Evolutionary conservation across 2,797 vertebrate species (phyloP).

Genomic region (Gephyroberyx darwinii): DNA sequence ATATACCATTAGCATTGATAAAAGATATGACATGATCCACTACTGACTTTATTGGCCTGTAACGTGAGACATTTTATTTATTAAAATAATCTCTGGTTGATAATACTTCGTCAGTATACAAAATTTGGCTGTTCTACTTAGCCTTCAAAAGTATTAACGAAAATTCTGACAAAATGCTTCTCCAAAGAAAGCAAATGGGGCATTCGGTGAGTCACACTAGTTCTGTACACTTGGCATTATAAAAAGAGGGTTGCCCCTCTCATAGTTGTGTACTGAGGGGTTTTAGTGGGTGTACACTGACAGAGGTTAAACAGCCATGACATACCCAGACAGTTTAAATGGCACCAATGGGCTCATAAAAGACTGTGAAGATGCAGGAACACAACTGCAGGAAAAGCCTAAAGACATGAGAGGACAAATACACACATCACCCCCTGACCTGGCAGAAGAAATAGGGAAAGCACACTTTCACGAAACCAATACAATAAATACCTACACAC

Average conservation of each 20-base stretch:
- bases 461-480: not conserved
- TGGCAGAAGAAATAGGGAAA: conserved; percentile 31
- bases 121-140: conserved; percentile 43
- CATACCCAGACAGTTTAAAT: conserved; percentile 51
- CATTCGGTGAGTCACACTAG: conserved; percentile 42
- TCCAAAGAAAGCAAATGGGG: conserved; percentile 14
- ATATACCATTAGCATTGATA: not conserved
- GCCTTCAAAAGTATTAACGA: conserved; percentile 26
- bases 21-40: conserved; percentile 9
- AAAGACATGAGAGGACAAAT: conserved; percentile 55
- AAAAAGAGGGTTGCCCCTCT: conserved; percentile 57
- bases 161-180: conserved; percentile 39
- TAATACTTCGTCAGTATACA: not conserved
- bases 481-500: not conserved
- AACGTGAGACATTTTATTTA: conserved; percentile 68
- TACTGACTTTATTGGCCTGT: conserved; percentile 62
- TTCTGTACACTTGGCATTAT: conserved; percentile 50
- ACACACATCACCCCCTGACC: conserved; percentile 61
- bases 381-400: conserved; percentile 33
- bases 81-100: conserved; percentile 63
- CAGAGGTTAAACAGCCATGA: conserved; percentile 60
- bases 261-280: conserved; percentile 20
- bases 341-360: conserved; percentile 51
- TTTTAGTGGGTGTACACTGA: conserved; percentile 58
- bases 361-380: conserved; percentile 23